phyloP scores from a whole-genome alignment of 2,888 invertebrate genomes.

The Philhelius pedissequus region DNA sequence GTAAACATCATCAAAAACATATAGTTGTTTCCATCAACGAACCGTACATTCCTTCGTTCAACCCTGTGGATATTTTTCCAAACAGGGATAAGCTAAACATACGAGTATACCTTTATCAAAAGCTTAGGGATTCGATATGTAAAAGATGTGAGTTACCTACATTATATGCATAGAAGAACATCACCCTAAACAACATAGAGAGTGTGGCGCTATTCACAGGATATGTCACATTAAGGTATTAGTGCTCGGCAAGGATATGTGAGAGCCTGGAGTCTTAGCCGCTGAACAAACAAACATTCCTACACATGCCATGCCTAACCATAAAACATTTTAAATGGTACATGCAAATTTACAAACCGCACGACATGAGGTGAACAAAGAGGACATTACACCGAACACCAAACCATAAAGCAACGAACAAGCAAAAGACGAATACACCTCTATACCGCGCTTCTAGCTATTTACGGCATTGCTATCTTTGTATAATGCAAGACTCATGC shows the following conservation, averaged over 20 bases:
- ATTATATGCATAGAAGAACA: not conserved
- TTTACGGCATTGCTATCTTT: conserved; percentile 33
- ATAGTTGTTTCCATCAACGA: not conserved
- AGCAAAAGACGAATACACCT: conserved; percentile 23
- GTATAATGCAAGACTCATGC: not conserved
- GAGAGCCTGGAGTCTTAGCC: not conserved
- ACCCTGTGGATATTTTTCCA: conserved; percentile 3
- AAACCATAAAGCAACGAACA: conserved; percentile 31
- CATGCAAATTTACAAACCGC: conserved; percentile 61
- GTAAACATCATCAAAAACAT: conserved; percentile 19
- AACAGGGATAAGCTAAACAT: conserved; percentile 23
- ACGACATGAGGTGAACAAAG: conserved; percentile 61
- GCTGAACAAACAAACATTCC: not conserved
- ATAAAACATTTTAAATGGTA: conserved; percentile 59
- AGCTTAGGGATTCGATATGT: conserved; percentile 33
- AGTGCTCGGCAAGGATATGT: conserved; percentile 26
- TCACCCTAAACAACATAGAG: not conserved
- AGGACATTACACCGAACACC: conserved; percentile 48
- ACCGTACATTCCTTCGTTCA: not conserved
- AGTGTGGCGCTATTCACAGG: conserved; percentile 18
- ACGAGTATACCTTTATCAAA: conserved; percentile 21
- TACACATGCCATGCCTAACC: not conserved
- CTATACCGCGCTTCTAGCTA: conserved; percentile 28
- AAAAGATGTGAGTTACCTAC: not conserved
- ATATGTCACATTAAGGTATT: conserved; percentile 55